Percentiles rank a stretch among this genome's conserved stretches.
Evolutionary conservation across 2,888 invertebrate genomes (phyloP).

Genomic region (Lycia hirtaria): DNA sequence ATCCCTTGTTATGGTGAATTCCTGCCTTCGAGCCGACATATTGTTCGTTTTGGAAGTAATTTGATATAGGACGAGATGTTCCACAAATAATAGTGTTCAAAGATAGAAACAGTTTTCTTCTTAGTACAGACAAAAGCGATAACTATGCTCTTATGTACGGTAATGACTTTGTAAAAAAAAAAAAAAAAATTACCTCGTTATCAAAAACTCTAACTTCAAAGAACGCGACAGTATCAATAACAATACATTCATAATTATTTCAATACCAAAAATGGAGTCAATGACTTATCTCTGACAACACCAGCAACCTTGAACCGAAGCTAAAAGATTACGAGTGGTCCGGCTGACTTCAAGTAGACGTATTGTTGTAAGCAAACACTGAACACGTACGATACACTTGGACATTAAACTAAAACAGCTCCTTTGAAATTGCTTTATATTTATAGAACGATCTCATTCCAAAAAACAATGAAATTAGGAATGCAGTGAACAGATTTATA

Average conservation of each 20-base stretch:
- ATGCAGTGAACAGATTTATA: constrained; percentile 41
- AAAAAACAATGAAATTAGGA: constrained; percentile 38
- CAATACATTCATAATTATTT: neutral
- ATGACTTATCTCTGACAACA: constrained; percentile 40
- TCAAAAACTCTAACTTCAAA: neutral
- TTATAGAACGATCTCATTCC: constrained; percentile 34
- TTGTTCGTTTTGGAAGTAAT: constrained; percentile 2
- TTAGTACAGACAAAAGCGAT: constrained; percentile 38
- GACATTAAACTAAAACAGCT: constrained; percentile 28
- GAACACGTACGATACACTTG: constrained; percentile 26
- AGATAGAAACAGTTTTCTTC: no score
- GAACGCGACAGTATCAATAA: neutral
- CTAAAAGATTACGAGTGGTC: constrained; percentile 28
- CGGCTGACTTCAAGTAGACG: constrained; percentile 4
- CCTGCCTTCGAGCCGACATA: constrained; percentile 57
- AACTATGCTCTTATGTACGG: no score
- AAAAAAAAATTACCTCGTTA: neutral
- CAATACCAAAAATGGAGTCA: constrained; percentile 37
- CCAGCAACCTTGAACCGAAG: constrained; percentile 49
- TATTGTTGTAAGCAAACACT: constrained; percentile 26
- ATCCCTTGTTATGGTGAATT: constrained; percentile 79
- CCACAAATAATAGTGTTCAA: no score
- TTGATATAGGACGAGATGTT: no score
- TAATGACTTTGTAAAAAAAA: no score
- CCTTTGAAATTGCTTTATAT: constrained; percentile 33